These are phyloP conservation scores for Camponotus floridanus DNA, from an alignment of 1,140 invertebrate genomes.

Conservation along the genomic window DNA sequence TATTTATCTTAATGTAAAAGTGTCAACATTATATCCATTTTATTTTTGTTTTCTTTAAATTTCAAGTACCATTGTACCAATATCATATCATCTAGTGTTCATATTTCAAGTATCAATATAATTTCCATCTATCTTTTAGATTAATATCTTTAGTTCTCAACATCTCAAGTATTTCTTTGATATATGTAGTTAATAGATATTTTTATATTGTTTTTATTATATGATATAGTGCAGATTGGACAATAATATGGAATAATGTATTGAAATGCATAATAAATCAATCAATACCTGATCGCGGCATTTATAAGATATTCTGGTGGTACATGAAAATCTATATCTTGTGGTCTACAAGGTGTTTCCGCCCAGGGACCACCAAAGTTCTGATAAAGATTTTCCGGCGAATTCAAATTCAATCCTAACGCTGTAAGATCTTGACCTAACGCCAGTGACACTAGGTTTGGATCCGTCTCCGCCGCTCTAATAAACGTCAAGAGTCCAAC, in stretches of 20 bases:
- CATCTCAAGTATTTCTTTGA: neutral
- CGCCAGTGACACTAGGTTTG: constrained; percentile 97
- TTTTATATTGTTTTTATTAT: neutral
- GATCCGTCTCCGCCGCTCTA: constrained; percentile 98
- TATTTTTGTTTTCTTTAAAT: neutral
- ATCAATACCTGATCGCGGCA: constrained; percentile 90
- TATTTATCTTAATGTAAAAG: neutral
- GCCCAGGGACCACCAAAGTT: constrained; percentile 99
- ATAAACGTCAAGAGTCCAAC: constrained; percentile 99
- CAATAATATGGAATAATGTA: neutral
- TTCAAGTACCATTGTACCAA: too few species aligned
- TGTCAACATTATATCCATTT: neutral
- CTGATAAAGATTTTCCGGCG: constrained; percentile 97
- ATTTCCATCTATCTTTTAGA: neutral
- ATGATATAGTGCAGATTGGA: neutral
- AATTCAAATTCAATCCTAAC: constrained; percentile 98
- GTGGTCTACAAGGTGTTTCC: constrained; percentile 98
- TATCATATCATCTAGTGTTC: too few species aligned
- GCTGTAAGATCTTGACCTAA: constrained; percentile 99
- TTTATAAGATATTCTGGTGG: constrained; percentile 99
- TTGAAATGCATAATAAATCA: neutral
- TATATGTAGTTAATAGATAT: neutral
- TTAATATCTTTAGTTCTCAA: neutral
- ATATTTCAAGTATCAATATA: neutral
- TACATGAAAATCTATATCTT: constrained; percentile 99